Conservation (phyloP, 2,113 vertebrate genomes). For the Pterophyllum scalare region DNA sequence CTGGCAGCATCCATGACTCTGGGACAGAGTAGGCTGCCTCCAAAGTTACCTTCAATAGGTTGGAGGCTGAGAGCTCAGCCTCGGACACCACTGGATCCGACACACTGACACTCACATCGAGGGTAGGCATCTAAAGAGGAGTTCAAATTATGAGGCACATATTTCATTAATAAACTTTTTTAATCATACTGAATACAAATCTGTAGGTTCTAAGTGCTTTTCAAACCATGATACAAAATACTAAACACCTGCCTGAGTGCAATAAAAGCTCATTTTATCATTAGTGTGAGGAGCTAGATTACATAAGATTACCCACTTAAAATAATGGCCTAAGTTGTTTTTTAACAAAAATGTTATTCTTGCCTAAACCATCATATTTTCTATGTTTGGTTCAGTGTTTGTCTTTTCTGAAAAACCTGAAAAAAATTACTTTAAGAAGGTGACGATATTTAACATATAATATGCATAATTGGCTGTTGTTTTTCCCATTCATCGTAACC, state of each 20-base stretch:
- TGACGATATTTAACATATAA: background rate
- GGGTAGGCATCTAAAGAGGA: slow-evolving; percentile 65
- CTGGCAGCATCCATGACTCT: slow-evolving; percentile 73
- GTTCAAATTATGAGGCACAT: slow-evolving; percentile 3
- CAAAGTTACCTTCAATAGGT: slow-evolving; percentile 86
- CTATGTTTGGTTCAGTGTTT: too few species aligned
- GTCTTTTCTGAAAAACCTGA: too few species aligned
- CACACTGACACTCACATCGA: slow-evolving; percentile 84
- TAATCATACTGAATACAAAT: background rate
- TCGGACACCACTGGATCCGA: slow-evolving; percentile 80
- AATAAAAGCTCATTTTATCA: background rate
- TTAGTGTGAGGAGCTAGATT: background rate
- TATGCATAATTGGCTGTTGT: background rate
- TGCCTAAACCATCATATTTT: too few species aligned
- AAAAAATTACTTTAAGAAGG: too few species aligned
- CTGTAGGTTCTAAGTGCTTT: background rate
- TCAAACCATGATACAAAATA: background rate
- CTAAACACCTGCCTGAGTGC: background rate
- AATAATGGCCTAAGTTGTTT: too few species aligned
- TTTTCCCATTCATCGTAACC: background rate
- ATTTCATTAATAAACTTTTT: background rate
- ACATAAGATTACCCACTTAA: background rate
- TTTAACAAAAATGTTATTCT: too few species aligned
- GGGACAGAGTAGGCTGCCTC: slow-evolving; percentile 90
- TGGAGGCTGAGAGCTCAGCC: slow-evolving; percentile 77